These are phyloP conservation scores for Aplodontia rufa DNA, from an alignment of 2,113 vertebrate species.

Conservation along the genomic window DNA sequence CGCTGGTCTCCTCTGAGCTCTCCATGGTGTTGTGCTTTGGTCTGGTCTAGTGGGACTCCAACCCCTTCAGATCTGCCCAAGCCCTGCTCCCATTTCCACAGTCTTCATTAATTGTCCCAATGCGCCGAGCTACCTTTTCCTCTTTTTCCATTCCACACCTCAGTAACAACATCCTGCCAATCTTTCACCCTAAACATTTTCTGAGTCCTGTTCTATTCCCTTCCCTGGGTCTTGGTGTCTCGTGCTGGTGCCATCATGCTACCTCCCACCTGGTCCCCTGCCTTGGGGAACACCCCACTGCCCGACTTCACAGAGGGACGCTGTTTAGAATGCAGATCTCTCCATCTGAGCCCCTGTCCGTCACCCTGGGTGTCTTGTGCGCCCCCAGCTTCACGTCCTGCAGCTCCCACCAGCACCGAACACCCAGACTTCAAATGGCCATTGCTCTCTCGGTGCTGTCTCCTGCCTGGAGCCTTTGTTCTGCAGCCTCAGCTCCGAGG, in stretches of 20 bases:
- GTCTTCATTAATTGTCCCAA: slow-evolving; percentile 4
- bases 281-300: background rate
- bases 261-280: slow-evolving; percentile 30
- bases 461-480: background rate
- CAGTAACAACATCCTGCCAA: slow-evolving; percentile 32
- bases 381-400: background rate
- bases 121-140: background rate
- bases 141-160: background rate
- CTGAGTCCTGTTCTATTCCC: background rate
- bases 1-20: background rate
- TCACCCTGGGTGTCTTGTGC: background rate
- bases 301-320: background rate
- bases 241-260: background rate
- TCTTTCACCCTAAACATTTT: background rate
- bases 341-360: background rate
- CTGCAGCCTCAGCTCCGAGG: background rate
- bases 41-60: background rate
- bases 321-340: slow-evolving; percentile 55
- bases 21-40: background rate
- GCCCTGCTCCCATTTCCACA: background rate
- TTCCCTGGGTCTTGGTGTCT: background rate
- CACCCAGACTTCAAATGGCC: background rate
- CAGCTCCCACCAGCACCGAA: background rate
- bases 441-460: background rate
- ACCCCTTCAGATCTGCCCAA: background rate